Percentiles rank a stretch among this genome's conserved stretches.
These are phyloP conservation scores for Tupiocoris notatus DNA, from an alignment of 2,888 invertebrate species.

Conservation along the genomic window DNA sequence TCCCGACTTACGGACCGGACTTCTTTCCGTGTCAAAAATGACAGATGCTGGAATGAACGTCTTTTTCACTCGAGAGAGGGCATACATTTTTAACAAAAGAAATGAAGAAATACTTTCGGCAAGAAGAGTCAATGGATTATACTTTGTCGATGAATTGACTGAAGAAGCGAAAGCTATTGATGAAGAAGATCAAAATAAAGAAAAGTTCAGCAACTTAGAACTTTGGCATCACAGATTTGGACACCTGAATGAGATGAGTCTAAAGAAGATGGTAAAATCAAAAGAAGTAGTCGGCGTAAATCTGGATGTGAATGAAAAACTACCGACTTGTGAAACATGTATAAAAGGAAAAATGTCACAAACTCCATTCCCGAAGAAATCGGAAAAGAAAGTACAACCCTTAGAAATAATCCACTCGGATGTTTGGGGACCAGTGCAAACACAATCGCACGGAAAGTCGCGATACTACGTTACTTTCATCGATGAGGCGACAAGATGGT, in stretches of 20 bases:
- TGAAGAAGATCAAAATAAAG: too few relatives aligned
- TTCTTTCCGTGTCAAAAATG: neutral
- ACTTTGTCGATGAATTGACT: neutral
- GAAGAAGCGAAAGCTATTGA: neutral
- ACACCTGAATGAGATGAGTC: neutral
- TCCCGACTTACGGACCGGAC: neutral
- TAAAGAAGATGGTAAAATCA: neutral
- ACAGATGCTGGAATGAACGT: neutral
- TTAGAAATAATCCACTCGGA: neutral
- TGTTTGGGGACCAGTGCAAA: neutral
- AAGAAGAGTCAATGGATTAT: neutral
- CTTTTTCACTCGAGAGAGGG: neutral
- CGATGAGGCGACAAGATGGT: neutral
- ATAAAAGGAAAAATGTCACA: neutral
- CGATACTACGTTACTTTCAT: conserved; percentile 13
- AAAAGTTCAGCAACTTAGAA: too few relatives aligned
- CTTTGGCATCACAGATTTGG: neutral
- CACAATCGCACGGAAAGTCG: neutral
- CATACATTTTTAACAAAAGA: neutral
- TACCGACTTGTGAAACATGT: neutral
- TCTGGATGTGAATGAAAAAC: neutral
- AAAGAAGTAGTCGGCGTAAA: neutral
- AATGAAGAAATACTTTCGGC: neutral
- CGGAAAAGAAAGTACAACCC: too few relatives aligned
- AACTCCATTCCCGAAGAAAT: conserved; percentile 1